These are phyloP conservation scores for Noturus placidus DNA, from an alignment of 2,113 vertebrate species.

Conservation along the genomic window DNA sequence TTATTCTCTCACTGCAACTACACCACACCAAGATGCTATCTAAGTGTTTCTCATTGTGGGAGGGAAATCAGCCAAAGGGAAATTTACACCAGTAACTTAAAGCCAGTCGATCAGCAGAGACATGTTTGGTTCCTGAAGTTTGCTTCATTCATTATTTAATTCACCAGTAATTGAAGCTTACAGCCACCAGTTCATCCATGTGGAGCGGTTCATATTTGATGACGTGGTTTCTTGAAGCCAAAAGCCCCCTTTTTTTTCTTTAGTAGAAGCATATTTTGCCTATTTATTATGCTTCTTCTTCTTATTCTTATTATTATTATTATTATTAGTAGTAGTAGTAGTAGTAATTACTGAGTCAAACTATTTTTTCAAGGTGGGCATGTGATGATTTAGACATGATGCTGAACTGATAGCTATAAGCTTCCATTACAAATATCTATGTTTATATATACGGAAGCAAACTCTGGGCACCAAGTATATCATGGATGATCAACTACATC, in stretches of 20 bases:
- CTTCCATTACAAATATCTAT: background rate
- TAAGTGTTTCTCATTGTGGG: background rate
- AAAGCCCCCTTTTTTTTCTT: background rate
- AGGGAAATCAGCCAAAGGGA: background rate
- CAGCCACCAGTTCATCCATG: background rate
- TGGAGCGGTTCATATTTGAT: background rate
- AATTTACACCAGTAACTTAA: background rate
- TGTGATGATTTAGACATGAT: background rate
- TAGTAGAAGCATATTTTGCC: background rate
- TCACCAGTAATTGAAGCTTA: background rate
- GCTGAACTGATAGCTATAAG: background rate
- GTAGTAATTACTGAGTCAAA: background rate
- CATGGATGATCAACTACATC: too few relatives aligned
- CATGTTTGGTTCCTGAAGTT: background rate
- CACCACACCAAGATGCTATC: background rate
- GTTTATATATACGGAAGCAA: background rate
- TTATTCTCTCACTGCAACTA: background rate
- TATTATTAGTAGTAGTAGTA: too few relatives aligned
- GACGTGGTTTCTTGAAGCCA: background rate
- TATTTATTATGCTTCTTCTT: background rate
- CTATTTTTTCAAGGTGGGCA: background rate
- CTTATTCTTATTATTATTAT: background rate
- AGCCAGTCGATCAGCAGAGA: background rate
- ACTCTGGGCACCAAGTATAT: background rate
- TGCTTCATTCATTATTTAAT: background rate